Conservation (phyloP, 30 jellyfish, hydroid and myxozoan genomes). For the Aurelia sp. region DNA sequence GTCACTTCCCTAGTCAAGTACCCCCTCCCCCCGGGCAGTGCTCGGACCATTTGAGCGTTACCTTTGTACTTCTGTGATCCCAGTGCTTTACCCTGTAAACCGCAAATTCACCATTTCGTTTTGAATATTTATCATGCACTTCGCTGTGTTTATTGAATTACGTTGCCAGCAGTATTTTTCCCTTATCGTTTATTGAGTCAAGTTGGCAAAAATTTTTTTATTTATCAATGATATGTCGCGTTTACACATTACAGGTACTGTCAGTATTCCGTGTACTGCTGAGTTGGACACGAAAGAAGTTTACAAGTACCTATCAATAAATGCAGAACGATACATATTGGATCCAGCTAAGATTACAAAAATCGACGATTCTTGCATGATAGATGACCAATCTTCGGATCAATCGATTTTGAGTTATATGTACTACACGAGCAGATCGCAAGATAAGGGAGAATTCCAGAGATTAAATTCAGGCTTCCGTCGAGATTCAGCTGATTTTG, state of each 20-base stretch:
- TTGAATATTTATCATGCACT: too few species aligned
- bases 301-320: slow-evolving; percentile 72
- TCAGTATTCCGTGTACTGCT: slow-evolving; percentile 88
- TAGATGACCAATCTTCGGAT: slow-evolving; percentile 23
- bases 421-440: slow-evolving; percentile 75
- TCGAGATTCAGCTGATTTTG: slow-evolving; percentile 91
- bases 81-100: too few species aligned
- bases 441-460: slow-evolving; percentile 75
- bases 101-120: too few species aligned
- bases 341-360: slow-evolving; percentile 65
- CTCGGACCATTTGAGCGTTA: too few species aligned
- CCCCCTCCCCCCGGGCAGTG: too few species aligned
- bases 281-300: slow-evolving; percentile 78
- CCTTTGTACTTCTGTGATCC: too few species aligned
- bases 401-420: slow-evolving; percentile 73
- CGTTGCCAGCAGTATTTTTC: too few species aligned
- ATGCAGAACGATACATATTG: slow-evolving; percentile 77
- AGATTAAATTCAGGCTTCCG: slow-evolving; percentile 65
- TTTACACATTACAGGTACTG: slow-evolving; percentile 65
- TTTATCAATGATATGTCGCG: not conserved
- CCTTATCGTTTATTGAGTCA: too few species aligned
- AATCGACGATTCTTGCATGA: slow-evolving; percentile 34
- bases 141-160: too few species aligned
- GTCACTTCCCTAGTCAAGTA: too few species aligned
- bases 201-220: too few species aligned